Evolutionary conservation across 2,797 vertebrate species (phyloP).

Genomic region (Uromys caudimaculatus): DNA sequence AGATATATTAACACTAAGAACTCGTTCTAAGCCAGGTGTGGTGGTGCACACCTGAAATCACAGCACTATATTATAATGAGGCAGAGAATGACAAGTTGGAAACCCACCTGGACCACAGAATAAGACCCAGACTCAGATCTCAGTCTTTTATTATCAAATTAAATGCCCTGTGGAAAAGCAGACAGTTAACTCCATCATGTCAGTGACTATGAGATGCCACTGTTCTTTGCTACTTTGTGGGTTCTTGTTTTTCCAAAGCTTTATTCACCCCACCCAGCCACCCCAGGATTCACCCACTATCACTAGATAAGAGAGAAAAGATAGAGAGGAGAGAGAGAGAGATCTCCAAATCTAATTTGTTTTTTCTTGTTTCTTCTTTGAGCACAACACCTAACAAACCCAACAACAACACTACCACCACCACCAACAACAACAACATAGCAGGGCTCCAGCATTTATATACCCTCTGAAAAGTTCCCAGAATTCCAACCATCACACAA

Average conservation of each 20-base stretch:
- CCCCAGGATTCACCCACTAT: background rate
- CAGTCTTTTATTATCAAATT: slow-evolving; percentile 98
- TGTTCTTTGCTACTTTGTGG: background rate
- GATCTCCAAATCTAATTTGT: background rate
- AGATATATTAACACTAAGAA: background rate
- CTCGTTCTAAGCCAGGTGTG: background rate
- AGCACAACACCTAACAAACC: background rate
- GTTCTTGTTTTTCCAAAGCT: background rate
- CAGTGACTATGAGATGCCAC: slow-evolving; percentile 94
- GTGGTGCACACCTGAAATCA: background rate
- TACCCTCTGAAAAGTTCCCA: background rate
- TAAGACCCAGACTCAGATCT: slow-evolving; percentile 87
- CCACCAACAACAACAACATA: background rate
- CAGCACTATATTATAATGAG: background rate
- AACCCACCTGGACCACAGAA: background rate
- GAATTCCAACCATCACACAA: background rate
- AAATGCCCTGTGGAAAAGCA: slow-evolving; percentile 97
- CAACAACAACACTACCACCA: background rate
- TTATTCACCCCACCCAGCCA: too few species aligned
- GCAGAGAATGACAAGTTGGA: background rate
- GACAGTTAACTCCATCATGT: slow-evolving; percentile 98
- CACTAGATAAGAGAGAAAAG: background rate
- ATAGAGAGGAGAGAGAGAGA: background rate
- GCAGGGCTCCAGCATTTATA: background rate
- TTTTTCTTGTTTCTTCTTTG: background rate